These are phyloP conservation scores for Kryptolebias marmoratus DNA, from an alignment of 2,113 vertebrate genomes.

Conservation along the genomic window DNA sequence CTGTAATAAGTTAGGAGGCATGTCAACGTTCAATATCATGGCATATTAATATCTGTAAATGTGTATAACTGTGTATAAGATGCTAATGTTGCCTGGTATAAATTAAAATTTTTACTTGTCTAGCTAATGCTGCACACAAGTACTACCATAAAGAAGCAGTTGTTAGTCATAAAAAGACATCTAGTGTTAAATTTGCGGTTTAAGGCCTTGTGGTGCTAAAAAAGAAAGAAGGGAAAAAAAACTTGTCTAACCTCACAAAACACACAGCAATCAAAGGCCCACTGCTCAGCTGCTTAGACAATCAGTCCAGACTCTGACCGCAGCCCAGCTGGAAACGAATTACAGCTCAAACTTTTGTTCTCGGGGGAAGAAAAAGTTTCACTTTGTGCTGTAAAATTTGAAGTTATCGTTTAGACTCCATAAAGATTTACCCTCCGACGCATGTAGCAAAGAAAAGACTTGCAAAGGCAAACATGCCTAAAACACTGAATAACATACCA, in stretches of 20 bases:
- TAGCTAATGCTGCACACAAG: constrained; percentile 4
- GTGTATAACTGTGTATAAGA: not conserved
- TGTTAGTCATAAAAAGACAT: not conserved
- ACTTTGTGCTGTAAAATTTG: not conserved
- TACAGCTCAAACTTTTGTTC: constrained; percentile 32
- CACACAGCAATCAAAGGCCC: constrained; percentile 39
- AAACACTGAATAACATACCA: not conserved
- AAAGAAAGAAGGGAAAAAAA: constrained; percentile 10
- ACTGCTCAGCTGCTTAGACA: constrained; percentile 36
- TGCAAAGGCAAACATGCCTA: not conserved
- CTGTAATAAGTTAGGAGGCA: not conserved
- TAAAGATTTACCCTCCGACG: constrained; percentile 8
- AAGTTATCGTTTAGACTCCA: constrained; percentile 13
- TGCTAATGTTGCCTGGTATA: not conserved
- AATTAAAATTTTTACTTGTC: constrained; percentile 12
- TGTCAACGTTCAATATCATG: not conserved
- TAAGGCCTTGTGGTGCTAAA: constrained; percentile 15
- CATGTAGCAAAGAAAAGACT: constrained; percentile 18
- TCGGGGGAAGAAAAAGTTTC: constrained; percentile 20
- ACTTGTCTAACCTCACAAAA: constrained; percentile 23
- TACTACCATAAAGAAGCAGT: not conserved
- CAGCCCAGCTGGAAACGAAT: constrained; percentile 43
- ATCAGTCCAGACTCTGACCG: constrained; percentile 44
- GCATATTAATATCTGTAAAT: not conserved
- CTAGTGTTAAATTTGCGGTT: constrained; percentile 17